A percentile compares a stretch with the other conserved stretches of the same genome.
Conservation (phyloP, 2,797 vertebrate genomes). For the Brachymystax lenok region DNA sequence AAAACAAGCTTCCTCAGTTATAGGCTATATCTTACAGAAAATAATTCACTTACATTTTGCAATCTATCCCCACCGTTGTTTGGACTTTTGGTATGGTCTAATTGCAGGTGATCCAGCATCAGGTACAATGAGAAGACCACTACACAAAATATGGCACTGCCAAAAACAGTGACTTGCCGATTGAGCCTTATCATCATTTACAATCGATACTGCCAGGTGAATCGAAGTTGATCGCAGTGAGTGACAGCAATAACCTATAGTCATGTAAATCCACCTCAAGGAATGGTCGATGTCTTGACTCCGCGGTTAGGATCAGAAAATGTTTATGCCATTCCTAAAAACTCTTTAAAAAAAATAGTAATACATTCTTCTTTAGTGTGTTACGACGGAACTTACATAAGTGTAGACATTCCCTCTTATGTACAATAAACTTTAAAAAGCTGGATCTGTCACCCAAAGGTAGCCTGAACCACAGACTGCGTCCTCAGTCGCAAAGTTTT, state of each 20-base stretch:
- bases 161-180: constrained; percentile 80
- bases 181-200: constrained; percentile 83
- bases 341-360: constrained; percentile 10
- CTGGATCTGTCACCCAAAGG: neutral
- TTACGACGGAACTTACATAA: neutral
- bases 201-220: neutral
- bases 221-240: neutral
- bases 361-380: constrained; percentile 11
- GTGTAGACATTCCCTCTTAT: neutral
- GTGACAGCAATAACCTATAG: neutral
- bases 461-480: neutral
- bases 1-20: neutral
- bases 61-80: constrained; percentile 63
- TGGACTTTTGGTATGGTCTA: constrained; percentile 75
- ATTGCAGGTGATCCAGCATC: constrained; percentile 87
- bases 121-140: constrained; percentile 87
- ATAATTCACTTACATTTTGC: constrained; percentile 49
- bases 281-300: constrained; percentile 12
- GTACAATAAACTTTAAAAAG: constrained; percentile 7
- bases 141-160: constrained; percentile 85
- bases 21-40: neutral
- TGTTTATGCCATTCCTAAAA: neutral
- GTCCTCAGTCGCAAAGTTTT: constrained; percentile 17
- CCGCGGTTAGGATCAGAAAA: constrained; percentile 21
- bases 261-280: too few relatives aligned